These are phyloP conservation scores for Lycocorax pyrrhopterus DNA, from an alignment of 2,113 vertebrate genomes.

Conservation along the genomic window DNA sequence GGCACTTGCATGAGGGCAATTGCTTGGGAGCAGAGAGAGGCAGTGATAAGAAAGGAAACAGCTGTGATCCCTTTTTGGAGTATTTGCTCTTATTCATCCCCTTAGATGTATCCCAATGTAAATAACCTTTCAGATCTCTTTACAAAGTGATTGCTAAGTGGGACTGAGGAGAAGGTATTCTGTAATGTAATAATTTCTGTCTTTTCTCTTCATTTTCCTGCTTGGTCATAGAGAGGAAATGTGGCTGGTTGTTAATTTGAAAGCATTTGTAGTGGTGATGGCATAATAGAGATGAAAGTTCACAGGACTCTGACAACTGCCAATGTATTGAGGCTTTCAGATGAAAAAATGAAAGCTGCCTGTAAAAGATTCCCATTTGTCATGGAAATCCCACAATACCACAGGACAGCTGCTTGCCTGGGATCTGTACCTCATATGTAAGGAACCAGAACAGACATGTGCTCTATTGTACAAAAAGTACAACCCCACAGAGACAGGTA, in stretches of 20 bases:
- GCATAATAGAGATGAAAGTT: not conserved
- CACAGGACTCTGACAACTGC: not conserved
- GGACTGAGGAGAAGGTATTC: not conserved
- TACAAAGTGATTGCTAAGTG: not conserved
- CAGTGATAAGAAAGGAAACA: conserved; percentile 3
- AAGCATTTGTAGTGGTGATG: not conserved
- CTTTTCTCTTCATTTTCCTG: conserved; percentile 12
- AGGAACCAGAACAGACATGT: not conserved
- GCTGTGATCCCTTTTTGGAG: not conserved
- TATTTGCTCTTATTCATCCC: not conserved
- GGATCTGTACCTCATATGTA: not conserved
- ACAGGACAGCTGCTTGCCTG: not conserved
- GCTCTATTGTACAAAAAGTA: not conserved
- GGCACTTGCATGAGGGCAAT: rapidly evolving
- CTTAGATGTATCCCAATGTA: not conserved
- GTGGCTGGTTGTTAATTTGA: not conserved
- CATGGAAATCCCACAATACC: not conserved
- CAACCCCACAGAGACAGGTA: not conserved
- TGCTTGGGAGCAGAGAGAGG: not conserved
- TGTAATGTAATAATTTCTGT: not conserved
- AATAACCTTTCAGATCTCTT: conserved; percentile 24
- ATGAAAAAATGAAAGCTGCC: not conserved
- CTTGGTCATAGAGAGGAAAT: not conserved
- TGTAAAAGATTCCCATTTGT: not conserved
- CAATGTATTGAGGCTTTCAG: not conserved